A percentile compares a stretch with the other conserved stretches of the same genome.
Conservation (phyloP, 2,113 vertebrate species). For the Columbina picui region DNA sequence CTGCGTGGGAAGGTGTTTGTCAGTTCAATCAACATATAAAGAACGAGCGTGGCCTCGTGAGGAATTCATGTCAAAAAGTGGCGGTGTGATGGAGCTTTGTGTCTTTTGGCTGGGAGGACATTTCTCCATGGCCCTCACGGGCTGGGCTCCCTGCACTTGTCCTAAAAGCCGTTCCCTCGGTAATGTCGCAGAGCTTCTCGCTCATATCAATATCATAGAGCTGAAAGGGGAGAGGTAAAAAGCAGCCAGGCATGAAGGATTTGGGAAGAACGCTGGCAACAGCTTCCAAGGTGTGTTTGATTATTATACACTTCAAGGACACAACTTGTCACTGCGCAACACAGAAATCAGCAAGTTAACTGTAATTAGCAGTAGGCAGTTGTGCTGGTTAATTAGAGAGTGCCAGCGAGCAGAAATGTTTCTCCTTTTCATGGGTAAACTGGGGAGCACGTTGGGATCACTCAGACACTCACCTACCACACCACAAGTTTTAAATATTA, state of each 20-base stretch:
- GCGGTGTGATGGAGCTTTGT: background rate
- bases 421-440: background rate
- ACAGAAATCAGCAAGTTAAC: slow-evolving; percentile 22
- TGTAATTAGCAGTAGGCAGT: slow-evolving; percentile 5
- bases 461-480: background rate
- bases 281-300: background rate
- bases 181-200: background rate
- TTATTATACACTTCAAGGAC: slow-evolving; percentile 7
- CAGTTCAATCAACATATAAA: background rate
- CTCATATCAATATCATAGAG: background rate
- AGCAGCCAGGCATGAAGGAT: slow-evolving; percentile 5
- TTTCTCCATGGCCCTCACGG: background rate
- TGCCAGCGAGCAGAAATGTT: background rate
- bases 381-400: slow-evolving; percentile 29
- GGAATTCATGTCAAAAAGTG: fast-evolving
- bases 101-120: background rate
- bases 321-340: background rate
- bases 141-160: background rate
- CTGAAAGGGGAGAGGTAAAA: background rate
- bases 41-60: fast-evolving
- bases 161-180: background rate
- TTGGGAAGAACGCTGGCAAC: background rate
- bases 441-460: background rate
- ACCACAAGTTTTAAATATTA: background rate
- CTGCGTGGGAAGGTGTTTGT: background rate